Conservation (phyloP, 2,888 invertebrate species). For the Apantesis nais region DNA sequence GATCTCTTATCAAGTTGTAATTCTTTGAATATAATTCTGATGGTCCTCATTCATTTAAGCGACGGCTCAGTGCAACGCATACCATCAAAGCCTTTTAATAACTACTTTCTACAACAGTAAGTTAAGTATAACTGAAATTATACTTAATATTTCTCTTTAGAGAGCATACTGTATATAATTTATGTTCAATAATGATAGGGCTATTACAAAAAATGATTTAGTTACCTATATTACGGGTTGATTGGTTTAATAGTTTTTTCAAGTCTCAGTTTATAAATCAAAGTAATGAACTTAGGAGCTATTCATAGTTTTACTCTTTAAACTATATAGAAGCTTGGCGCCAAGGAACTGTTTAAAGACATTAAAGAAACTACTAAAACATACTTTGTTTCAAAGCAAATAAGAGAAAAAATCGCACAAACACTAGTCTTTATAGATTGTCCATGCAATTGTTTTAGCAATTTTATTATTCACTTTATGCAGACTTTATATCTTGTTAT, state of each 20-base stretch:
- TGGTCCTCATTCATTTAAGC: neutral
- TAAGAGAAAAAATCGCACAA: slow-evolving; percentile 29
- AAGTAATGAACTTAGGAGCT: slow-evolving; percentile 48
- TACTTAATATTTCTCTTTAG: neutral
- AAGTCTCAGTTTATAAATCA: slow-evolving; percentile 52
- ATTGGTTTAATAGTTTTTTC: slow-evolving; percentile 49
- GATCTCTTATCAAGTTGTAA: neutral
- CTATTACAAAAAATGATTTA: slow-evolving; percentile 35
- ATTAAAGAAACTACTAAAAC: slow-evolving; percentile 11
- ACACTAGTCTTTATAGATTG: slow-evolving; percentile 15
- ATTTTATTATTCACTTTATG: slow-evolving; percentile 24
- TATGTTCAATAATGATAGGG: slow-evolving; percentile 40
- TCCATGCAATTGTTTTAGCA: slow-evolving; percentile 41
- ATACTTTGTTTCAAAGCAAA: slow-evolving; percentile 20
- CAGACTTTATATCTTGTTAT: slow-evolving; percentile 12
- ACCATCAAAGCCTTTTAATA: neutral
- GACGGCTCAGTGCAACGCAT: neutral
- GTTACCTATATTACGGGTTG: slow-evolving; percentile 34
- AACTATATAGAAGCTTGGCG: slow-evolving; percentile 44
- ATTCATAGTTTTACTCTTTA: slow-evolving; percentile 46
- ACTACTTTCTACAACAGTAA: neutral
- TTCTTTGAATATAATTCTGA: neutral
- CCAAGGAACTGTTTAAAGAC: slow-evolving; percentile 28
- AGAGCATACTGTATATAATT: slow-evolving; percentile 21
- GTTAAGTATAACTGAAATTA: neutral